phyloP scores from a whole-genome alignment of 1,140 invertebrate genomes.

The Phortica variegata region DNA sequence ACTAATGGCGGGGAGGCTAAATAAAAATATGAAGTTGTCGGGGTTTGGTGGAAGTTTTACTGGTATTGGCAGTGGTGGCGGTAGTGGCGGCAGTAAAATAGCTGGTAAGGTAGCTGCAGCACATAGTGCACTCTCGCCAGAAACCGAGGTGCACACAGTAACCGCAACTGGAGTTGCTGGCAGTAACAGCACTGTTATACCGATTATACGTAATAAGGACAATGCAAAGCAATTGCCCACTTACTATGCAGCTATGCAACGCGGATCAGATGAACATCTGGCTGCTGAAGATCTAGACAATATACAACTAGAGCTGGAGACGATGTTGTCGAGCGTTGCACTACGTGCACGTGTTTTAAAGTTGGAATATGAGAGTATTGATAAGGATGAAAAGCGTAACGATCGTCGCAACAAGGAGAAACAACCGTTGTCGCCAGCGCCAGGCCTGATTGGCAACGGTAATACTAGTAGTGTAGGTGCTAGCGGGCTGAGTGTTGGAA shows the following conservation, averaged over 20 bases:
- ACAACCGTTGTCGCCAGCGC: slow-evolving; percentile 29
- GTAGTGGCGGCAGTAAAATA: not conserved
- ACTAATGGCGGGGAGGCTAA: no score
- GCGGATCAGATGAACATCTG: slow-evolving; percentile 65
- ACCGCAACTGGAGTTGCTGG: slow-evolving; percentile 31
- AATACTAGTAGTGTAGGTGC: slow-evolving; percentile 19
- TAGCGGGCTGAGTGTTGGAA: slow-evolving; percentile 18
- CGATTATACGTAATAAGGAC: slow-evolving; percentile 57
- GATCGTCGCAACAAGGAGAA: slow-evolving; percentile 62
- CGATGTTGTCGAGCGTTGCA: slow-evolving; percentile 77
- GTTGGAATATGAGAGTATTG: slow-evolving; percentile 71
- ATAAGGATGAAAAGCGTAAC: slow-evolving; percentile 66
- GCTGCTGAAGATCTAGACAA: slow-evolving; percentile 81
- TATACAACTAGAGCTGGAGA: slow-evolving; percentile 86
- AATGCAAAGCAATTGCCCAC: slow-evolving; percentile 61
- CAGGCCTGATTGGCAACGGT: slow-evolving; percentile 41
- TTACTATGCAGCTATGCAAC: slow-evolving; percentile 62
- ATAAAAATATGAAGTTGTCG: no score
- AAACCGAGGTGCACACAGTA: slow-evolving; percentile 6
- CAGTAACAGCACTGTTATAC: slow-evolving; percentile 53
- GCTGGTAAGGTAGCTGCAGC: slow-evolving; percentile 10
- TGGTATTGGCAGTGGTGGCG: not conserved
- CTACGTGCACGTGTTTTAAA: slow-evolving; percentile 74
- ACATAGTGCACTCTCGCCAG: not conserved
- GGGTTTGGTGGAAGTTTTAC: not conserved